Percentiles rank a stretch among this genome's conserved stretches.
These are phyloP conservation scores for Limenitis camilla DNA, from an alignment of 2,888 invertebrate species.

Conservation along the genomic window DNA sequence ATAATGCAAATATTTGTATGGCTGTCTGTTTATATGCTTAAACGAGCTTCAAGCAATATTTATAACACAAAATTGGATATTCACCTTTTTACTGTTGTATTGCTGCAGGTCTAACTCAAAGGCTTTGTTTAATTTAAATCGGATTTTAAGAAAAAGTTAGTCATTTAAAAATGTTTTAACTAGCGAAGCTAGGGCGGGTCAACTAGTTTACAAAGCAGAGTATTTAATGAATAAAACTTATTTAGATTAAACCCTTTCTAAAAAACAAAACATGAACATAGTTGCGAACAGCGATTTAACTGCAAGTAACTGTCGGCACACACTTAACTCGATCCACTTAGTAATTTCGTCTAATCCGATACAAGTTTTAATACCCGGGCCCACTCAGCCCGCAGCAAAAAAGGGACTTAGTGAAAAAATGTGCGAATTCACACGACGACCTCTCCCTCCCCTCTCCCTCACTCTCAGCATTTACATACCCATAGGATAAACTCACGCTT, in stretches of 20 bases:
- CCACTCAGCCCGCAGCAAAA: slow-evolving; percentile 63
- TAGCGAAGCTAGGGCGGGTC: no score
- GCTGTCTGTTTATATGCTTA: no score
- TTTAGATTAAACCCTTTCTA: slow-evolving; percentile 9
- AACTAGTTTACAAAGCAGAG: no score
- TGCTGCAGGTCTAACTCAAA: no score
- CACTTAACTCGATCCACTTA: slow-evolving; percentile 60
- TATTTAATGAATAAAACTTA: slow-evolving; percentile 4
- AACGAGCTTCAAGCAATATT: no score
- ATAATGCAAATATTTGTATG: no score
- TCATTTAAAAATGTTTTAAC: no score
- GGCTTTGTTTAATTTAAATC: no score
- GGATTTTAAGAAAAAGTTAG: no score
- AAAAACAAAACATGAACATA: not conserved
- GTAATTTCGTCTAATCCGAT: slow-evolving; percentile 70
- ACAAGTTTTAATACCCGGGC: slow-evolving; percentile 68
- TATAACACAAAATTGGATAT: no score
- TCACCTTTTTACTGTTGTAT: no score
- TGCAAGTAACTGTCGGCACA: slow-evolving; percentile 29
- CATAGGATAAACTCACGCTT: not conserved
- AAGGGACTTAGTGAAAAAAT: slow-evolving; percentile 62
- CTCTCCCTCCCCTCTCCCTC: not conserved
- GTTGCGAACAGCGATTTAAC: not conserved
- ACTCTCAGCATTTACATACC: not conserved
- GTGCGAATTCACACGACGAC: slow-evolving; percentile 63